Conservation (phyloP, 1,140 invertebrate genomes). For the honey bee (Apis mellifera) region DNA sequence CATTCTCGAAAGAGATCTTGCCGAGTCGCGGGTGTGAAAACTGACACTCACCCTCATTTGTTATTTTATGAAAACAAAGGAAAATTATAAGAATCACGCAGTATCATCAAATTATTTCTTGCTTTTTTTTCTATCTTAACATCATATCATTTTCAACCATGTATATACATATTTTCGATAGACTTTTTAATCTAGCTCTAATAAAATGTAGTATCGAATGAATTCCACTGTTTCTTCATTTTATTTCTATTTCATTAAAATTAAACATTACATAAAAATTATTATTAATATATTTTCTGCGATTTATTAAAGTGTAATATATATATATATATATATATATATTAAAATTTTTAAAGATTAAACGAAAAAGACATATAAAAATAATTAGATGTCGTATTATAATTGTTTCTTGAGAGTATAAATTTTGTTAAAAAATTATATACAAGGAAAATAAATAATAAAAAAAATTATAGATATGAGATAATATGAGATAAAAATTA, state of each 20-base stretch:
- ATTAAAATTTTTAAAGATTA: no score
- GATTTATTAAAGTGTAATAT: no score
- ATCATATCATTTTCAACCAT: conserved; percentile 71
- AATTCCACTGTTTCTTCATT: not conserved
- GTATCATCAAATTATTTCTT: conserved; percentile 18
- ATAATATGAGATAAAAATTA: no score
- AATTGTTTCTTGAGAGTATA: no score
- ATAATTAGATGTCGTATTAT: no score
- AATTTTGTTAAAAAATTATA: no score
- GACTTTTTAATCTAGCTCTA: conserved; percentile 73
- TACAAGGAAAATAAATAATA: no score
- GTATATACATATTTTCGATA: conserved; percentile 62
- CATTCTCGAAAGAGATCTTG: conserved; percentile 76
- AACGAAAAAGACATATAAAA: no score
- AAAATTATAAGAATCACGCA: conserved; percentile 78
- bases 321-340: no score
- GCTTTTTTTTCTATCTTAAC: conserved; percentile 8
- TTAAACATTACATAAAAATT: not conserved
- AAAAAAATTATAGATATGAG: no score
- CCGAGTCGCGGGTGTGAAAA: conserved; percentile 79
- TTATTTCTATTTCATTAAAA: not conserved
- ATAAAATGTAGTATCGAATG: conserved; percentile 6
- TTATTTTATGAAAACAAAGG: conserved; percentile 81
- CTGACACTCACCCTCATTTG: conserved; percentile 81
- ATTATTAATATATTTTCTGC: no score